Evolutionary conservation across 1,140 invertebrate genomes (phyloP), one percentile per base, ranked within the genome.

Genomic region (Stegodyphus mimosarum): DNA sequence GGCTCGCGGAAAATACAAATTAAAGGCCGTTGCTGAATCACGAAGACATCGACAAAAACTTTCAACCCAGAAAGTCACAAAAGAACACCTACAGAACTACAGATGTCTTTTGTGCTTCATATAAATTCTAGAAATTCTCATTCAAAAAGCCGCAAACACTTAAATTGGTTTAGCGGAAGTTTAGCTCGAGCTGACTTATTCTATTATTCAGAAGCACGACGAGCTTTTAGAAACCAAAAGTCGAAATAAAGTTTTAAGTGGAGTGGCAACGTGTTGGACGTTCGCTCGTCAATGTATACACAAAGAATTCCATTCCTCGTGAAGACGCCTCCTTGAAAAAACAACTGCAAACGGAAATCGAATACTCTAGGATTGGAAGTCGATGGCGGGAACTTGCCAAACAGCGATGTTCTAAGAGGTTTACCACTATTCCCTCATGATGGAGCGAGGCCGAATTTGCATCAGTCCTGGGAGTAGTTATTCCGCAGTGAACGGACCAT

Each of bases 311-410:
- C 33, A 33, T 33, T 33, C 33, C 1, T 33, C 3, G 33, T 33
- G 33, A 33, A 33, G 33, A 33, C 33, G 33, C 33, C 33, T 33
- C 33, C 33, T 33, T 33, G 33, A 33, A 33, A 33, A 33, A 33
- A 33, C 33, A 83, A 63, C 49, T 76, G 63, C 73, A 49, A 84
- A 84, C 50, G 81, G 81, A 84, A 84, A 84, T 84, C 81, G 81
- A 84, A 84, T 18, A 48, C 18, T n/a, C 17, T 48, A 51, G 51
- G 50, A 84, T 84, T 64, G 81, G 81, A 84, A 84, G 73, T 76
- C 81, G 81, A 76, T 84, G 72, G 49, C 7, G 70, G 69, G 6
- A 75, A 63, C 33, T 33, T 33, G 33, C 33, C 33, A 33, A 33
- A 33, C 33, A 33, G 33, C 33, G 33, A 33, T 33, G 33, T 33